Evolutionary conservation across 2,113 vertebrate species (phyloP), one percentile per base, ranked within the genome.

Genomic region (Oreochromis niloticus): DNA sequence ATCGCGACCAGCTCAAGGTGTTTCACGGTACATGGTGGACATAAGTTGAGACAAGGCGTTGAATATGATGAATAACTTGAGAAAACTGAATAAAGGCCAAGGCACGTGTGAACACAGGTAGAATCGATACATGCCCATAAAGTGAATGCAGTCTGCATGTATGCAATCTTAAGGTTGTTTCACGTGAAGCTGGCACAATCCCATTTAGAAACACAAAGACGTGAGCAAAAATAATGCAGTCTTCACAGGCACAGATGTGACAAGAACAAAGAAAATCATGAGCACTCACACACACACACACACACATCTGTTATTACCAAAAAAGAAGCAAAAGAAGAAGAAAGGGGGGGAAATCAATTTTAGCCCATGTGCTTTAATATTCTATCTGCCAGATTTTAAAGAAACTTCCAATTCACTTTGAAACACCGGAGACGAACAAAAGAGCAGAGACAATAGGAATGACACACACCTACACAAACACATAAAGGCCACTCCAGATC

Each of bases 41-140:
- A 90, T 86, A 82, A 91, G 85, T 83, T 73, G 78, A 87, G 86
- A 88, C 85, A 86, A 86, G 89, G 66, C 24, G 8, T 84, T 91
- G 85, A 87, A 94, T 93, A 84, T 4, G 24, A 93, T 93, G 82
- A 93, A 87, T 90, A 94, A 91, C 86, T 91, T 82, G 30, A 66
- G 71, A 59, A 83, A 85, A 80, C 43, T 41, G n/a, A 85, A 41
- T 52, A 52, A 73, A 89, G 61, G 89, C 80, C 56, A 41, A 83
- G 50, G 48, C 43, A 85, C 9, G 43, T 50, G 41, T 46, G 50
- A 12, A 12, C 22, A 19, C n/a, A 50, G 22, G 36, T 61, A 27
- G n/a, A 83, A 52, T 7, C 0, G 27, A 61, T 24, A 6, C 57
- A 68, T 30, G 19, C 9, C 43, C 17, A 48, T 39, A 27, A 34